These are phyloP conservation scores for Drosophila hydei DNA, from an alignment of 1,140 invertebrate species.

Conservation along the genomic window DNA sequence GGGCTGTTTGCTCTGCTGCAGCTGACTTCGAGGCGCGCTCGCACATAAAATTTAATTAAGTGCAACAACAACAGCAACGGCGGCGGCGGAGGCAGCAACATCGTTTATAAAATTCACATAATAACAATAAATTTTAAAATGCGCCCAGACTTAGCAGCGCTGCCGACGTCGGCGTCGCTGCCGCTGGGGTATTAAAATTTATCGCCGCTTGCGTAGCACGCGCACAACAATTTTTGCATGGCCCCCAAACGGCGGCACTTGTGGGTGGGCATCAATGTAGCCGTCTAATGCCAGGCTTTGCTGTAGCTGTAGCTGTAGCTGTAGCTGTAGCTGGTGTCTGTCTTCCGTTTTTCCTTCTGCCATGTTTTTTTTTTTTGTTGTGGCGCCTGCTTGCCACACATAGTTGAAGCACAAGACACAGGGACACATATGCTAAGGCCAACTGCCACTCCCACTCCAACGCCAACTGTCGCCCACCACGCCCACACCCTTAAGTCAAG, in stretches of 20 bases:
- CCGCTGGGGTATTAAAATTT: conserved; percentile 72
- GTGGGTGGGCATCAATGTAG: too few species aligned
- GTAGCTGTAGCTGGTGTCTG: conserved; percentile 3
- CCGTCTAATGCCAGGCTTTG: too few species aligned
- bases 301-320: background rate
- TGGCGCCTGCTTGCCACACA: conserved; percentile 1
- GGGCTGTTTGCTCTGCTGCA: conserved; percentile 23
- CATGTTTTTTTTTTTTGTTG: too few species aligned
- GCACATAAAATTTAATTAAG: conserved; percentile 83
- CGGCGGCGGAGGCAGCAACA: conserved; percentile 34
- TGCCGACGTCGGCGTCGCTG: conserved; percentile 7
- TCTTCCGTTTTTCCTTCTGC: too few species aligned
- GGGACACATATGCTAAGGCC: conserved; percentile 56
- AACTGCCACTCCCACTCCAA: conserved; percentile 7
- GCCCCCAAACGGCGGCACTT: background rate
- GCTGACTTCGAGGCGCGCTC: conserved; percentile 40
- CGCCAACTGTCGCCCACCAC: background rate
- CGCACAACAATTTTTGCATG: conserved; percentile 68
- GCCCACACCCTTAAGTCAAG: conserved; percentile 8
- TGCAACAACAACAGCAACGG: conserved; percentile 70
- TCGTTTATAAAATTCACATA: conserved; percentile 83
- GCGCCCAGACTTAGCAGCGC: conserved; percentile 40
- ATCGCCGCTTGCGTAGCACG: conserved; percentile 75
- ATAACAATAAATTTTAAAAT: conserved; percentile 82
- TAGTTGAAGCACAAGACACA: conserved; percentile 1